These are phyloP conservation scores for Mormyrus iriodes DNA, from an alignment of 2,113 vertebrate species.

Conservation along the genomic window DNA sequence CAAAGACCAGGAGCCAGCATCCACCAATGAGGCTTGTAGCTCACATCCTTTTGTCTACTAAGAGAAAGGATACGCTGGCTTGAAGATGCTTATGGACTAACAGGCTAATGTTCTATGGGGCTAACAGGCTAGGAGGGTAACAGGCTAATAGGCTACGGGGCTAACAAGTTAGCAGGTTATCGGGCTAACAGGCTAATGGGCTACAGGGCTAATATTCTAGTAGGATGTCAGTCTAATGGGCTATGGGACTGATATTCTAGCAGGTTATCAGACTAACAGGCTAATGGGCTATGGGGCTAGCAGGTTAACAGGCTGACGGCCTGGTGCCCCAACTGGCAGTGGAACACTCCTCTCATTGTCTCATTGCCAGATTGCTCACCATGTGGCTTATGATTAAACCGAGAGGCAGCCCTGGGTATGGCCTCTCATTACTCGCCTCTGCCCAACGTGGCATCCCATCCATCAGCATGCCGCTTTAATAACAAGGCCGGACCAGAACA, in stretches of 20 bases:
- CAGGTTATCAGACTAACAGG: neutral
- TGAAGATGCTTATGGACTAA: neutral
- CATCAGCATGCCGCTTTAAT: constrained; percentile 3
- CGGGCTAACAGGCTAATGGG: neutral
- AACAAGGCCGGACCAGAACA: constrained; percentile 12
- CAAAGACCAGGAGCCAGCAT: neutral
- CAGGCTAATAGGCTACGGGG: neutral
- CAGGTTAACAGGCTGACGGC: neutral
- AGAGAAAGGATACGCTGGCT: neutral
- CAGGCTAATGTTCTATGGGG: neutral
- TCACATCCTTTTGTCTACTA: neutral
- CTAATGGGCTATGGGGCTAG: neutral
- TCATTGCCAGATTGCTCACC: neutral
- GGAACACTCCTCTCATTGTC: neutral
- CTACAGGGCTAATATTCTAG: neutral
- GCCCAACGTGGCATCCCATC: neutral
- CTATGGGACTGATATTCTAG: neutral
- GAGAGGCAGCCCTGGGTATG: neutral
- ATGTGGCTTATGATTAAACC: constrained; percentile 2
- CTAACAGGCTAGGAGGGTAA: neutral
- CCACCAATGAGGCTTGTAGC: neutral
- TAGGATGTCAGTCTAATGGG: neutral
- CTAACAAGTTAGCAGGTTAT: neutral
- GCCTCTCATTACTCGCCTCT: neutral
- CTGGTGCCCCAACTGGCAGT: neutral